phyloP scores from a whole-genome alignment of 2,797 vertebrate species.

The Rachycentron canadum region DNA sequence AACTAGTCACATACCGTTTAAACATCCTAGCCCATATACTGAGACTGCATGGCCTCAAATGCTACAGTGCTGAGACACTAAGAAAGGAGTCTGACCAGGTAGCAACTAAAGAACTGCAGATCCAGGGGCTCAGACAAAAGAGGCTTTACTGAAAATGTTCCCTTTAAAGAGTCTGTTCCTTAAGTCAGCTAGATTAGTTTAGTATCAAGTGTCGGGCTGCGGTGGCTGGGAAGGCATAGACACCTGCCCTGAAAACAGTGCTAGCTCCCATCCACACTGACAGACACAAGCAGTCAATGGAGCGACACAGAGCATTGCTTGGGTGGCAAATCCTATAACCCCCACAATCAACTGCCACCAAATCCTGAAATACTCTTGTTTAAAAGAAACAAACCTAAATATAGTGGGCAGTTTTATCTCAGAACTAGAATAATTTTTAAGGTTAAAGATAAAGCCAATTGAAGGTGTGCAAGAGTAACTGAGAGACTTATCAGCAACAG shows the following conservation, averaged over 20 bases:
- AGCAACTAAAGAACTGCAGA: constrained; percentile 62
- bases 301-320: constrained; percentile 51
- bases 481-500: background rate
- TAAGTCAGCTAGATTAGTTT: constrained; percentile 81
- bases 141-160: constrained; percentile 74
- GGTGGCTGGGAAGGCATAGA: constrained; percentile 63
- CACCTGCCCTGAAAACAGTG: constrained; percentile 73
- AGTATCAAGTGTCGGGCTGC: constrained; percentile 82
- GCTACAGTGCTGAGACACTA: constrained; percentile 28
- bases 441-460: background rate
- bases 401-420: background rate
- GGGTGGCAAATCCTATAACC: constrained; percentile 59
- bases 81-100: constrained; percentile 36
- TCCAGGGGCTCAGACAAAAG: constrained; percentile 79
- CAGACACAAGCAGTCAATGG: constrained; percentile 39
- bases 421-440: background rate
- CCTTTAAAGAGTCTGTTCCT: constrained; percentile 78
- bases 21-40: background rate
- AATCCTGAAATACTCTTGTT: constrained; percentile 24
- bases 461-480: too few species aligned
- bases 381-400: constrained; percentile 5
- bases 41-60: constrained; percentile 24
- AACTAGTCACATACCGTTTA: background rate
- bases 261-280: constrained; percentile 53
- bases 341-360: constrained; percentile 27